Evolutionary conservation across 2,797 vertebrate genomes (phyloP), one percentile per base, ranked within the genome.

Genomic region (Diceros bicornis): DNA sequence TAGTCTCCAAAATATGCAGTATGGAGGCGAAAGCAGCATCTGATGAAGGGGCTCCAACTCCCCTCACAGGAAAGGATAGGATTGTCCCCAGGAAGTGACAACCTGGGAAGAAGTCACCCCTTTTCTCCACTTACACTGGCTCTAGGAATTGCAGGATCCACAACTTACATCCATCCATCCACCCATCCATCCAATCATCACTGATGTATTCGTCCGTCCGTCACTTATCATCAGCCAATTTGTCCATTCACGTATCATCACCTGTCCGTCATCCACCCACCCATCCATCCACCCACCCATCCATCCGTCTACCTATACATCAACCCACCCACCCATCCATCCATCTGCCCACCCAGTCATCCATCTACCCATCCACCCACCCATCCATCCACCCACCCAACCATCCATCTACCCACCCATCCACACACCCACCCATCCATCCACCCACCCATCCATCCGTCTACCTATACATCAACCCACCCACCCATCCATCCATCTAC

Each of bases 331-430:
- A 41, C 6, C n/a, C 12, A 71, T 3, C 25, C 74, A 4, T 1
- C 57, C 37, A 20, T 0, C 50, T 1, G 52, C 50, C 47, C 47
- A 47, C 6, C 50, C 50, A 50, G 11, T 50, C 50, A 14, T 16
- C 68, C 17, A 32, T 37, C n/a, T 27, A 52, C 5, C 57, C 17
- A 44, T 9, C 25, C 44, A 32, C 5, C 8, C 47, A 64, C 13
- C 8, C 32, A n/a, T 7, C 34, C 4, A 20, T 0, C 52, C 37
- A n/a, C 6, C 18, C 0, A 41, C 6, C n/a, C 5, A 71, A 3
- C 9, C 64, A 4, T 1, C 25, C 37, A 20, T 0, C 50, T 13
- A 52, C 50, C 47, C n/a, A n/a, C 8, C 27, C 11, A 11, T 1
- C n/a, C 6, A 21, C 52, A 27, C 25, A 32, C 1, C 17, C 23